Base-by-base conservation (phyloP, 1,140 invertebrate species). In the Drosophila insularis region DNA sequence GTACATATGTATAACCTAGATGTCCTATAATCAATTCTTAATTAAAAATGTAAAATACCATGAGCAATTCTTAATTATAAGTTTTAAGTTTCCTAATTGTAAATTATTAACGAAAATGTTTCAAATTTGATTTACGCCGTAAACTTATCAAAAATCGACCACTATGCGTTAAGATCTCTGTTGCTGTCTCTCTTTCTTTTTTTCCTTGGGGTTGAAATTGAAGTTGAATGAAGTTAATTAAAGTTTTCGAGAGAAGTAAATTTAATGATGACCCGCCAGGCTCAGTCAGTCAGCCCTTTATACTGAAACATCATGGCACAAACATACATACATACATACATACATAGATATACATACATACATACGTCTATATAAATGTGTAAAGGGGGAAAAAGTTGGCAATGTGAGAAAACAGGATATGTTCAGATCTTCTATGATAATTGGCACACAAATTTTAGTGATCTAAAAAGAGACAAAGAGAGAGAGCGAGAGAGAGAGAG, bases 221-320 rank as follows among this genome's bases (percentile, higher is more conserved):
- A 68, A 75, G 71, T 78, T 67, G 62, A 71, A 59, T 79, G 50
- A 71, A 82, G 71, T 79, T 82, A 82, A 82, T 82, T 82, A 75
- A 82, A 74, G 72, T 68, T 65, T 27, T 72, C 63, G 55, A 58
- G 55, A 35, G 55, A 58, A 58, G 55, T 58, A 32, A 58, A 58
- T 35, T 58, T 58, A 58, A 58, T 35, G 55, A 35, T 17, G 55
- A 50, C 43, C 43, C 43, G 8, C 43, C 43, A 21, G 43, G 43
- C 43, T 6, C 40, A 43, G 14, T 4, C 14, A 46, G 43, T 17
- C 17, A 50, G 43, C 43, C 43, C 43, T 50, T 50, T 10, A 6
- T 14, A 21, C 17, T 21, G 43, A 10, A 50, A 50, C 13, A 50
- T 50, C 8, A 11, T 50, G 7, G 1, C 7, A 50, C 7, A 46